Evolutionary conservation across 92 coral and sea anemone species (phyloP), one percentile per base, ranked within the genome.

Genomic region (Paragorgia papillata): DNA sequence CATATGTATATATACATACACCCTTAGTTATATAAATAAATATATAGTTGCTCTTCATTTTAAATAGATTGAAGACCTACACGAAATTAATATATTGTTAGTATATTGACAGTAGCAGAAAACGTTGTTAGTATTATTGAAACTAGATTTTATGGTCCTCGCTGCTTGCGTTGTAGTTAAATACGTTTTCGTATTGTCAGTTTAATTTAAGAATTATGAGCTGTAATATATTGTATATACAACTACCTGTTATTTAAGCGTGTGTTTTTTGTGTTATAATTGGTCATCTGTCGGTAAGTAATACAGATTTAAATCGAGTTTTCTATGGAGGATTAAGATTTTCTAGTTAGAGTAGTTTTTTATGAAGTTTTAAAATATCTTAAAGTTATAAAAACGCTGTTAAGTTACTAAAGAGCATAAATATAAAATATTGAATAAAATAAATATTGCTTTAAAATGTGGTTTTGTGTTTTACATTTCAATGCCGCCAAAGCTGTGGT

Each of bases 341-440:
- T 95, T 95, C 95, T 95, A 95, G 99, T 66, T 81, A 89, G 75
- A 83, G 78, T 95, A 95, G 99, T 90, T 95, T 95, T 95, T 86
- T 95, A 95, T 82, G 85, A 89, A 79, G 83, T 78, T 81, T 76
- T 84, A 58, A 56, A 84, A 87, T 64, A 82, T 79, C 53, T 33
- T 26, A 56, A 27, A 44, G 40, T 49, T 34, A 64, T 64, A 14
- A 37, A 1, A 63, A 17, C 9, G 26, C 25, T 22, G 75, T 68
- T 24, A 37, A 44, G 57, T 67, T 35, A 17, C 27, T 34, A 29
- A 19, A 68, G 41, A 68, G 59, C 75, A 68, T 34, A 68, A 30
- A 44, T 49, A 49, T 26, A 48, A 46, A 46, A 68, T 44, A 66
- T 66, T 66, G 53, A 49, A 44, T 22, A 27, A 68, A 64, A 68